These are phyloP conservation scores for Pachymerium ferrugineum DNA, from an alignment of 2,888 invertebrate species.

Conservation along the genomic window DNA sequence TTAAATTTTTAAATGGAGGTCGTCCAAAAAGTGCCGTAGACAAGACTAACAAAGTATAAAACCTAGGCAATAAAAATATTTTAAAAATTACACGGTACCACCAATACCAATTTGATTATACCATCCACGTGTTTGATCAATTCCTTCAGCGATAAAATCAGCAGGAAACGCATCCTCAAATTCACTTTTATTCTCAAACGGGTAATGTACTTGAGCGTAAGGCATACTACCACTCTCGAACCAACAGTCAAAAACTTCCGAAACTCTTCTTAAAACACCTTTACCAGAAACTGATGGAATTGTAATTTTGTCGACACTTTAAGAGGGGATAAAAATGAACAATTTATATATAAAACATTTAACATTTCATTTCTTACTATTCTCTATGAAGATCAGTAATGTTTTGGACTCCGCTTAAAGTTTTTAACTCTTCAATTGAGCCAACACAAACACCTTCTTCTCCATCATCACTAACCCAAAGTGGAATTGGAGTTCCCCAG, in stretches of 20 bases:
- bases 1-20: conserved; percentile 95
- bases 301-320: conserved; percentile 53
- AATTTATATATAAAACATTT: not conserved
- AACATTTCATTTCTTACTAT: conserved; percentile 48
- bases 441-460: conserved; percentile 92
- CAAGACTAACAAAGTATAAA: conserved; percentile 94
- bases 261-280: conserved; percentile 74
- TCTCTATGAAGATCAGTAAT: conserved; percentile 92
- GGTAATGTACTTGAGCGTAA: conserved; percentile 92
- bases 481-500: conserved; percentile 98
- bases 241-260: conserved; percentile 99
- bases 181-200: conserved; percentile 83
- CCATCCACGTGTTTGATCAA: conserved; percentile 97
- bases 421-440: conserved; percentile 82
- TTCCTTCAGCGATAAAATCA: conserved; percentile 99
- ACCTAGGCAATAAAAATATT: conserved; percentile 46
- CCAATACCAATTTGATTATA: conserved; percentile 40
- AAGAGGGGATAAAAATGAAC: not conserved
- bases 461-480: conserved; percentile 89
- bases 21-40: conserved; percentile 93
- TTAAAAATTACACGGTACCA: not conserved
- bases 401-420: conserved; percentile 67
- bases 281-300: conserved; percentile 85
- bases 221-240: conserved; percentile 99
- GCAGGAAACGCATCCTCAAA: conserved; percentile 92